phyloP scores from a whole-genome alignment of 2,113 vertebrate species.

The Alosa alosa region DNA sequence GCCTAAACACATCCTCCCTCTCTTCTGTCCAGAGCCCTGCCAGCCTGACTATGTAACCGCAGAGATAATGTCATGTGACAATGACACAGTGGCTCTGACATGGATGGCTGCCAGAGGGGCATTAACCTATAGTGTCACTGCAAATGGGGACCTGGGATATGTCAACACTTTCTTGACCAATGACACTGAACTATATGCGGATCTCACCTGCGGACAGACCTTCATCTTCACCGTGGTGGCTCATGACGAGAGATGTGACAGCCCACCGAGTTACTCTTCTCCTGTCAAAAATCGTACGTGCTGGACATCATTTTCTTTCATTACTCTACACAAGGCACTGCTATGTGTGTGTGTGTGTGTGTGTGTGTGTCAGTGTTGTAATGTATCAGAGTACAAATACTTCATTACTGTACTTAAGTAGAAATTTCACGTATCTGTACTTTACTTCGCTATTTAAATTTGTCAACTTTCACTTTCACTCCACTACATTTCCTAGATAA shows the following conservation, averaged over 20 bases:
- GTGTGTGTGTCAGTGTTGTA: background rate
- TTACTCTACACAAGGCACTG: background rate
- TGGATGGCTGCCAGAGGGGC: slow-evolving; percentile 66
- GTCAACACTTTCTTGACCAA: slow-evolving; percentile 48
- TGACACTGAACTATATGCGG: slow-evolving; percentile 40
- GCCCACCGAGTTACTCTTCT: slow-evolving; percentile 48
- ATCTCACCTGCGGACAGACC: slow-evolving; percentile 69
- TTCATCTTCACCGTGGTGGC: slow-evolving; percentile 65
- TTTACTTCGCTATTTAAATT: too few species aligned
- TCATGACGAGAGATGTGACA: slow-evolving; percentile 55
- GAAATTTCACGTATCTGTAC: too few species aligned
- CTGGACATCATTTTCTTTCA: background rate
- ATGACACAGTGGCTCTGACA: slow-evolving; percentile 52
- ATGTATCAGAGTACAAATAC: too few species aligned
- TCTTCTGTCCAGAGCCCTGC: slow-evolving; percentile 66
- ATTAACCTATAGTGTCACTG: slow-evolving; percentile 53
- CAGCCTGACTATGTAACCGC: slow-evolving; percentile 53
- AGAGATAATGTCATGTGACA: slow-evolving; percentile 58
- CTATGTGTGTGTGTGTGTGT: background rate
- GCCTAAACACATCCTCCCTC: background rate
- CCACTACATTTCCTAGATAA: too few species aligned
- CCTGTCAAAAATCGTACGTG: slow-evolving; percentile 63
- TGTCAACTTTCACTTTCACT: too few species aligned
- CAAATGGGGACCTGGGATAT: slow-evolving; percentile 62
- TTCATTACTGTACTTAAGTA: too few species aligned